Conservation (phyloP, 2,888 invertebrate genomes). For the Heterodera filipjevi region DNA sequence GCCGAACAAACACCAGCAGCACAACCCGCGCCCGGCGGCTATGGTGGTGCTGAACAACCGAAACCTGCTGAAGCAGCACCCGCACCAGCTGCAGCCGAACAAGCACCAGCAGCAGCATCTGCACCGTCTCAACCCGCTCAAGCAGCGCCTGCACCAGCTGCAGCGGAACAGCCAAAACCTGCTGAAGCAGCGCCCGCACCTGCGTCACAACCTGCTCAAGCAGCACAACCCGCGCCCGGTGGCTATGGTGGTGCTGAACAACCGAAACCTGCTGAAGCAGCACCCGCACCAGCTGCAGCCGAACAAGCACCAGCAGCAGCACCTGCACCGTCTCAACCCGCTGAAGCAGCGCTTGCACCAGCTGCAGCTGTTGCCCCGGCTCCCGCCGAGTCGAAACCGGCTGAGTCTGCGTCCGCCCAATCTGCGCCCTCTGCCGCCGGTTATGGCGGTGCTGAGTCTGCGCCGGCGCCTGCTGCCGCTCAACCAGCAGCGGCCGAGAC, state of each 20-base stretch:
- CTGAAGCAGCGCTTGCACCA: conserved; percentile 20
- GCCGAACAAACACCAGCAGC: background rate
- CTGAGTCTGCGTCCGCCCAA: background rate
- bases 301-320: conserved; percentile 21
- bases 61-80: conserved; percentile 1
- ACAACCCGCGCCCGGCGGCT: too few species aligned
- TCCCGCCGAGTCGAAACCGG: background rate
- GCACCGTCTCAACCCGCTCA: conserved; percentile 15
- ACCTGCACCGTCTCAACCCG: conserved; percentile 21
- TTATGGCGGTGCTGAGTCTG: background rate
- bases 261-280: background rate
- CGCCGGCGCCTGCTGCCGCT: conserved; percentile 6
- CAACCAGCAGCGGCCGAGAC: conserved; percentile 2
- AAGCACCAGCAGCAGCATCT: conserved; percentile 7
- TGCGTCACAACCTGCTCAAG: background rate
- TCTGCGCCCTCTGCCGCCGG: background rate
- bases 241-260: conserved; percentile 6
- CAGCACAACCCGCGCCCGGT: conserved; percentile 16
- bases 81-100: conserved; percentile 13
- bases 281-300: conserved; percentile 10
- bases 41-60: background rate
- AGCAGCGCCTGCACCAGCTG: conserved; percentile 13
- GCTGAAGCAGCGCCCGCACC: background rate
- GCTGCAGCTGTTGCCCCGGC: conserved; percentile 6
- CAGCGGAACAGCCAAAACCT: too few species aligned